Percentiles rank a stretch among this genome's conserved stretches.
phyloP scores from a whole-genome alignment of 2,797 vertebrate genomes.

The Gila robusta region DNA sequence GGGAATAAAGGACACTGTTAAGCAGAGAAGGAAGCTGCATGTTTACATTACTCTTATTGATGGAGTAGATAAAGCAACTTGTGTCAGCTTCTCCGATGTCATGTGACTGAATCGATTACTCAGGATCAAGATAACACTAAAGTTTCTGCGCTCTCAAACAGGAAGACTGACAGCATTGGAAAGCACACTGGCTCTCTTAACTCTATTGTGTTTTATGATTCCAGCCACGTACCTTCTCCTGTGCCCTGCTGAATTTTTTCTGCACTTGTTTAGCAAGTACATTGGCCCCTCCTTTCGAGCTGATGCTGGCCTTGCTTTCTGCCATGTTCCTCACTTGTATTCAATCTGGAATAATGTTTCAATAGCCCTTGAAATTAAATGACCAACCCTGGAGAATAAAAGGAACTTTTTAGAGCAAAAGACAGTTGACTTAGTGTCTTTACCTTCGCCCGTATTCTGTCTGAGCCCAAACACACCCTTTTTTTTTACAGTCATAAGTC shows the following conservation, averaged over 20 bases:
- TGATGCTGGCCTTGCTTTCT: constrained; percentile 63
- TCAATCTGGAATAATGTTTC: background rate
- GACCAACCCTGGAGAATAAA: constrained; percentile 3
- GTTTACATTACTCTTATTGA: background rate
- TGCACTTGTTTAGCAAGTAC: constrained; percentile 91
- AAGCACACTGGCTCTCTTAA: background rate
- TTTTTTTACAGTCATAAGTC: constrained; percentile 15
- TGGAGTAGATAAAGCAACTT: constrained; percentile 22
- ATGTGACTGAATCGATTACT: constrained; percentile 13
- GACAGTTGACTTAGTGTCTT: background rate
- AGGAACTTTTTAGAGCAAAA: background rate
- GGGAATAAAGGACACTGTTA: constrained; percentile 26
- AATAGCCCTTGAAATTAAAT: background rate
- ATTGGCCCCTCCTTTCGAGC: constrained; percentile 80
- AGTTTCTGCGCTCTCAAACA: background rate
- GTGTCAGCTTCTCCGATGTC: background rate
- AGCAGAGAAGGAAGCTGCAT: constrained; percentile 1
- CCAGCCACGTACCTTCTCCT: constrained; percentile 88
- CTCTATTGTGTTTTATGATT: background rate
- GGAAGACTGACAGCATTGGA: background rate
- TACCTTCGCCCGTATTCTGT: background rate
- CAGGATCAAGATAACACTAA: background rate
- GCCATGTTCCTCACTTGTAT: constrained; percentile 38
- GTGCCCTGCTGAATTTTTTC: constrained; percentile 88
- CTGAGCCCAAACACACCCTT: constrained; percentile 15